Base-by-base conservation (phyloP, 2,888 invertebrate species). In the Epinotia brunnichana region DNA sequence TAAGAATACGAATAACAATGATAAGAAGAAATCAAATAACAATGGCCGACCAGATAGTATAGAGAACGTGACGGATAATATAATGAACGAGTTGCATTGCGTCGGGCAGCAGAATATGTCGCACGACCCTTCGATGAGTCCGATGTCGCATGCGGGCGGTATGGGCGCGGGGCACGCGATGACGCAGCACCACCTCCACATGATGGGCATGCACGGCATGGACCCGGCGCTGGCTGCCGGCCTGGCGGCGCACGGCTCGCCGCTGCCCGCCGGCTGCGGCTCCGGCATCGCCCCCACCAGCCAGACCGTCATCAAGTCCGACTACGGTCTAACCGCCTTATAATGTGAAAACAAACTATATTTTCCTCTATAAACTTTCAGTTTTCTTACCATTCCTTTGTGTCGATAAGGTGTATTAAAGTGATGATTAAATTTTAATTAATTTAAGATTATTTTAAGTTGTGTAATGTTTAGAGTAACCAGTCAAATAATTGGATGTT, bases 291-390 rank as follows among this genome's bases (percentile, higher is more conserved):
- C 82, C 73, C 85, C 91, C 56, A 80, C 82, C 62, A 90, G 83
- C 78, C 94, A 94, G 78, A 92, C 95, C 76, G 94, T 95, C 83
- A 96, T 97, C 83, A 97, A 97, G 91, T 96, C 97, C 80, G 97
- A 97, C 92, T 97, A 97, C 87, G 97, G 97, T 88, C 95, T 98
- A 83, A 97, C 97, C 87, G 95, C 97, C 92, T 93, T 93, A 93
- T 93, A 93, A 93, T 92, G 83, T 90, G 84, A 91, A 90, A 87
- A 90, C 84, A 87, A 87, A 82, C 84, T 89, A 89, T 92, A 91
- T 91, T 90, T 92, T 92, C 87, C 87, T 85, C 88, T 89, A 85
- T 77, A 84, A 86, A 91, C 87, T 82, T 77, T 86, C 80, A 86
- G 85, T 83, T 85, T 87, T 89, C 87, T 84, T 88, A 92, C 90